Percentiles rank a stretch among this genome's conserved stretches.
Evolutionary conservation across 2,797 vertebrate species (phyloP).

Genomic region (Apogon talboti): DNA sequence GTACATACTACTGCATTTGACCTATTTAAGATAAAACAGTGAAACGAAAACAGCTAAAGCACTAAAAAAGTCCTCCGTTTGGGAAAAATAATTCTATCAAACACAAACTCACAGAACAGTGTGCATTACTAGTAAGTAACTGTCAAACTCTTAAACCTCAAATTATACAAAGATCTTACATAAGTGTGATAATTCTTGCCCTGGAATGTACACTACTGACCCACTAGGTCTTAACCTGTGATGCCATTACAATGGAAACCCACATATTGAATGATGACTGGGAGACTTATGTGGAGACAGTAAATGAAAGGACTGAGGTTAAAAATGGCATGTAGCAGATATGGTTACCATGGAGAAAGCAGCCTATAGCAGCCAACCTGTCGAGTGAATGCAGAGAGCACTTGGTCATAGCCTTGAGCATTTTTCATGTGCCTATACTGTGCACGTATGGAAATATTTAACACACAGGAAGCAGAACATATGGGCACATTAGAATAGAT

Average conservation of each 20-base stretch:
- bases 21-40: no score
- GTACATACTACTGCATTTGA: no score
- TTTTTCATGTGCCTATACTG: constrained; percentile 9
- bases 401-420: constrained; percentile 27
- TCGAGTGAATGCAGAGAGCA: constrained; percentile 10
- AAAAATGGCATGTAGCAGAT: constrained; percentile 35
- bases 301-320: constrained; percentile 23
- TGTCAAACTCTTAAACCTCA: no score
- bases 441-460: neutral
- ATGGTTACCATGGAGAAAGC: constrained; percentile 65
- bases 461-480: neutral
- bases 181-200: no score
- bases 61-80: no score
- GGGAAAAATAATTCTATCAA: no score
- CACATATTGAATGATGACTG: neutral
- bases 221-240: neutral
- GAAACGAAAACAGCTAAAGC: no score
- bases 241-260: neutral
- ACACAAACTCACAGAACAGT: no score
- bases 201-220: neutral
- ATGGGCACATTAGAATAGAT: neutral
- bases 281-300: neutral
- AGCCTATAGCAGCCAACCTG: constrained; percentile 21
- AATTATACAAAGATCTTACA: no score
- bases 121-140: no score